Percentiles rank a stretch among this genome's conserved stretches.
phyloP scores from a whole-genome alignment of 2,888 invertebrate genomes.

The Drosophila leonis region DNA sequence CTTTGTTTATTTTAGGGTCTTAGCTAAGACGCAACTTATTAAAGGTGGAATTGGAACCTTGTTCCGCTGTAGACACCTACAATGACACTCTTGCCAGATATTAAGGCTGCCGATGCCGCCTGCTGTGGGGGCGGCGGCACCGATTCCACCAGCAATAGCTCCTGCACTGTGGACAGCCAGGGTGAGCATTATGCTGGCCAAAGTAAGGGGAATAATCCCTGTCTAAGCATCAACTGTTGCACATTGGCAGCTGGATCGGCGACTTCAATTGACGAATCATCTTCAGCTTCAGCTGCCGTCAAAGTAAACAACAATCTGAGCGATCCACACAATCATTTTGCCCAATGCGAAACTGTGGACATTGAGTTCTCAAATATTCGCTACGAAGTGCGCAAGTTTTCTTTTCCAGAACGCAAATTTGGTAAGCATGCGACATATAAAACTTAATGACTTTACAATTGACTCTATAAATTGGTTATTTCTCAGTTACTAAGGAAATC shows the following conservation, averaged over 20 bases:
- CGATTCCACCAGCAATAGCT: conserved; percentile 53
- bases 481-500: conserved; percentile 86
- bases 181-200: conserved; percentile 22
- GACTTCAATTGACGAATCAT: conserved; percentile 76
- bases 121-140: conserved; percentile 62
- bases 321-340: conserved; percentile 58
- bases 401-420: conserved; percentile 86
- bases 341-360: conserved; percentile 88
- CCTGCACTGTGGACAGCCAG: conserved; percentile 45
- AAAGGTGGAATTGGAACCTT: conserved; percentile 20
- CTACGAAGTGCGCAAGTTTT: conserved; percentile 88
- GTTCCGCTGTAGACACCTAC: conserved; percentile 5
- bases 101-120: conserved; percentile 72
- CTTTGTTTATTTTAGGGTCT: conserved; percentile 16
- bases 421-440: conserved; percentile 86
- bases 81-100: conserved; percentile 83
- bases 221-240: conserved; percentile 79
- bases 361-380: conserved; percentile 89
- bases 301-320: conserved; percentile 75
- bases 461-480: too few relatives aligned
- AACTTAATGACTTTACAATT: not conserved
- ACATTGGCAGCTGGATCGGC: conserved; percentile 77
- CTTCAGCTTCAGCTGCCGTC: conserved; percentile 51
- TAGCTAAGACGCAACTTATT: not conserved
- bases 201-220: conserved; percentile 30